Percentiles rank a stretch among this genome's conserved stretches.
phyloP scores from a whole-genome alignment of 2,113 vertebrate genomes.

The Gopherus evgoodei region DNA sequence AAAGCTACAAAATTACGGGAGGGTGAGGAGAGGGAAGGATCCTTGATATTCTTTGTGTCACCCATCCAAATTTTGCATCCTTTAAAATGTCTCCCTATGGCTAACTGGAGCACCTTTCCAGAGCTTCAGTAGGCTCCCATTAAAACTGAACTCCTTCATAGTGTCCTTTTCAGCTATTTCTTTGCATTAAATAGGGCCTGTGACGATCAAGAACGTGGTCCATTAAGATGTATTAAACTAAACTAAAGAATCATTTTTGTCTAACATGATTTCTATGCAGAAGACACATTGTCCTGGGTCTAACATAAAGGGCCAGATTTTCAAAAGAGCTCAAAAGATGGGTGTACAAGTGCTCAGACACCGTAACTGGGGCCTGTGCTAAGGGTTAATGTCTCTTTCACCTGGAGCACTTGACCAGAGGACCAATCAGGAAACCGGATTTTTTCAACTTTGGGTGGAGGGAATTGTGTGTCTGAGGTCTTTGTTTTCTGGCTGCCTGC shows the following conservation, averaged over 20 bases:
- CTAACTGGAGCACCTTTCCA: background rate
- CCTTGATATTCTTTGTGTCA: background rate
- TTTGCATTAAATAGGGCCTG: background rate
- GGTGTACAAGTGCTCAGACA: background rate
- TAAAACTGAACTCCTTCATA: background rate
- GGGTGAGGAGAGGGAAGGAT: background rate
- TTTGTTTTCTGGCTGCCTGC: too few species aligned
- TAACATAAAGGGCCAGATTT: background rate
- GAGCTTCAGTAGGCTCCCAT: background rate
- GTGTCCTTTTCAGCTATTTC: background rate
- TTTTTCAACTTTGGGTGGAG: too few species aligned
- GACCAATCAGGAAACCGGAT: too few species aligned
- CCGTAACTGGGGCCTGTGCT: too few species aligned
- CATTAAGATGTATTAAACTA: background rate
- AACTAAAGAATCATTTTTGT: background rate
- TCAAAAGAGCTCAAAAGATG: background rate
- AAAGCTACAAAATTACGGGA: background rate
- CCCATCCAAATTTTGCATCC: accelerated
- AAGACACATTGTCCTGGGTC: background rate
- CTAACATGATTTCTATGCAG: background rate
- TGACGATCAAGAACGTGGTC: background rate
- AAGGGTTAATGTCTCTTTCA: too few species aligned
- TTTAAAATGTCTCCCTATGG: background rate
- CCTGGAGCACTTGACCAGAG: too few species aligned
- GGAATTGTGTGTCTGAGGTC: too few species aligned